Evolutionary conservation across 2,113 vertebrate species (phyloP), one percentile per base, ranked within the genome.

Genomic region (Protobothrops flavoviridis): DNA sequence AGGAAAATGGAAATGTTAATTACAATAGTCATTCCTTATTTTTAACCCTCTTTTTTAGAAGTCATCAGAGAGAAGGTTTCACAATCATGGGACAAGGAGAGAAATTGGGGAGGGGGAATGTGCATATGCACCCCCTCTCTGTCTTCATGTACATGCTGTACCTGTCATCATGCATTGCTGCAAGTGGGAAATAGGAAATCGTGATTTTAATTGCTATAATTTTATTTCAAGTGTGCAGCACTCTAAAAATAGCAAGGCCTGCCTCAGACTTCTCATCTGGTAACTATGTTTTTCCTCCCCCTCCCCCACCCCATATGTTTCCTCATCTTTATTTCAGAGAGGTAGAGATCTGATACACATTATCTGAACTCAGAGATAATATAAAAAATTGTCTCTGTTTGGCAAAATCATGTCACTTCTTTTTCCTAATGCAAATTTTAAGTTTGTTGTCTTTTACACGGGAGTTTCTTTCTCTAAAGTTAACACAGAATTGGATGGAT

Each of bases 181-280:
- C 56, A 74, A 45, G 23, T 5, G 45, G 43, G 64, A 57, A 45
- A 56, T 26, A 26, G 48, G 59, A 55, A 53, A 89, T 50, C 50
- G 43, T 88, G 43, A n/a, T 74, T 89, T 92, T 89, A 92, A 92
- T 92, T 89, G 87, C 92, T 92, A 48, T 92, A 89, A 57, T 92
- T 92, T 92, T 52, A 56, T 57, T 56, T 56, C 26, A 57, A 57
- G 74, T 56, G 53, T 90, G 17, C 26, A 23, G 61, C 12, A 33
- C 56, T 59, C 69, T 93, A 93, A 86, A 56, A 89, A 90, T 93
- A 90, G 69, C 26, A 39, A 90, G 20, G 11, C 43, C 57, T 85
- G 92, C 57, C 43, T 93, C 53, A 45, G 50, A 90, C 52, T 33
- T 50, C 48, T 85, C 53, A 59, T 93, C 88, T 90, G 23, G 13